Evolutionary conservation across 2,797 vertebrate species (phyloP), one percentile per base, ranked within the genome.

Genomic region (Odontamblyopus rebecca): DNA sequence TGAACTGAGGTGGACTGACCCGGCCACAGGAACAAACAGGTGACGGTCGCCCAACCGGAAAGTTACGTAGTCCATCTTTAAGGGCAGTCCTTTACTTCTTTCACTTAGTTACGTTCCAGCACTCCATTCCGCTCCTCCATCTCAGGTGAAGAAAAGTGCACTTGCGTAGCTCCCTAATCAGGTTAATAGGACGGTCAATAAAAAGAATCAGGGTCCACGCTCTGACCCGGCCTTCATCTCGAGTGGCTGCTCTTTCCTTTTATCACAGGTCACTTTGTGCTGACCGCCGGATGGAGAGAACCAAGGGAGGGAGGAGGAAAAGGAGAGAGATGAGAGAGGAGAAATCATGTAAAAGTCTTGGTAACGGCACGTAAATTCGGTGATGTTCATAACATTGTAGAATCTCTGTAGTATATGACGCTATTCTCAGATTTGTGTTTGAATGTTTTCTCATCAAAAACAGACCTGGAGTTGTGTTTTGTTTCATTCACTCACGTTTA

Each of bases 111-210:
- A 35, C 7, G 32, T 35, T 35, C 32, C 32, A 6, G 32, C 35
- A 3, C 35, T 38, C 1, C 38, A 26, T 23, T 63, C 35, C 4
- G 18, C 4, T 11, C 5, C 5, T 19, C 19, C 61, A 2, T 64
- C 62, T 30, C 62, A 51, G 48, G 48, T 51, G 27, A 51, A 56
- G 50, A 73, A 11, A 59, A 30, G 56, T 16, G 32, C 62, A 48
- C 38, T 50, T 18, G 18, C 16, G 18, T 23, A 4, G 9, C 30
- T 3, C 57, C 1, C 23, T 57, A 29, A 68, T 64, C 12, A 38
- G 66, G 53, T 69, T 63, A 51, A 59, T 51, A 26, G 16, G 18
- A 6, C 9, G 6, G 57, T 62, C 23, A 30, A 23, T 5, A 1
- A 13, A 48, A 12, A 54, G 32, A 32, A 32, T 19, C 23, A 6